Conservation (phyloP, 2,888 invertebrate genomes). For the Scrobipalpa costella region DNA sequence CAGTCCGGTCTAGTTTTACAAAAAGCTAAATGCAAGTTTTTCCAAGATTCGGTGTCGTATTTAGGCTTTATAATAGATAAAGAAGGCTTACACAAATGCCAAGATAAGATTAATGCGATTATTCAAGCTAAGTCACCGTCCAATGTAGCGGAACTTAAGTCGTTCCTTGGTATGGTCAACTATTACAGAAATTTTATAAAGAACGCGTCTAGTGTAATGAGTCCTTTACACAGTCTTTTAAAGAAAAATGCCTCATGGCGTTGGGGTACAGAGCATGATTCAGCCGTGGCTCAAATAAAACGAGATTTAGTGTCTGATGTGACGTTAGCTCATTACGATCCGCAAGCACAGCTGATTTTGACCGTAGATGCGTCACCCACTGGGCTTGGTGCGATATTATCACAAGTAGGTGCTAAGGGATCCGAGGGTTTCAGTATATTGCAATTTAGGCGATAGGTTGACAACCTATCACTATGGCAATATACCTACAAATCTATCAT, state of each 20-base stretch:
- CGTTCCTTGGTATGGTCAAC: constrained; percentile 29
- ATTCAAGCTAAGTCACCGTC: constrained; percentile 25
- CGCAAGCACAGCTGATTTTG: constrained; percentile 11
- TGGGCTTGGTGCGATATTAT: constrained; percentile 19
- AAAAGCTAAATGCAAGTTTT: constrained; percentile 28
- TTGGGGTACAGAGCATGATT: constrained; percentile 20
- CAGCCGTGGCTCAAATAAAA: constrained; percentile 24
- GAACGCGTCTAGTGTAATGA: constrained; percentile 23
- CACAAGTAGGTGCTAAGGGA: constrained; percentile 11
- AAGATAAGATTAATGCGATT: constrained; percentile 27
- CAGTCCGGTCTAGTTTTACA: constrained; percentile 25
- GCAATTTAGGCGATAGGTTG: too few species aligned
- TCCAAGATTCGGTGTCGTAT: constrained; percentile 27
- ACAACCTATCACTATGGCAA: too few species aligned
- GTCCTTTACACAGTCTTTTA: constrained; percentile 26
- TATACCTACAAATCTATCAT: too few species aligned
- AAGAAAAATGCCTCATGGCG: constrained; percentile 24
- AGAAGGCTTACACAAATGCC: constrained; percentile 26
- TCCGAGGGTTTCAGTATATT: too few species aligned
- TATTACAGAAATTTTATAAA: constrained; percentile 28
- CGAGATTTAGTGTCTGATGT: constrained; percentile 13
- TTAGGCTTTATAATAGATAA: constrained; percentile 29
- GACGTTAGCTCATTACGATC: constrained; percentile 24
- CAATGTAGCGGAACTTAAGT: constrained; percentile 27
- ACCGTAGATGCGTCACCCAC: constrained; percentile 24